Base-by-base conservation (phyloP, 2,888 invertebrate genomes). In the Hyles lineata region DNA sequence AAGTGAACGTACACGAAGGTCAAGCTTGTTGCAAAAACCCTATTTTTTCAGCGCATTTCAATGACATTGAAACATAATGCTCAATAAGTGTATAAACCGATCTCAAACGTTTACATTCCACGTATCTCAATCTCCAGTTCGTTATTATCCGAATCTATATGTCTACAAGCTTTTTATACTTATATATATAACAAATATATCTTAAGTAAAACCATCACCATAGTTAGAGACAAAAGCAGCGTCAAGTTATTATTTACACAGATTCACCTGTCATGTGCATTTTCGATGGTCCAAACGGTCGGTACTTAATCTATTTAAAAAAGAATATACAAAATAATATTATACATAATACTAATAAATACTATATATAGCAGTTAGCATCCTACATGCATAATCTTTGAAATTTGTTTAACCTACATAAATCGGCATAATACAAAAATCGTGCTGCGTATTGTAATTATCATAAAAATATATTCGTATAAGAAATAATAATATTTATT, bases 251-350 rank as follows among this genome's bases (percentile, higher is more conserved):
- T 79, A 79, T 78, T 78, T 82, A 83, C 78, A 83, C 76, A 81
- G 72, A 80, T 74, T 73, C 73, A 70, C 72, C 86, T 88, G 91
- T 90, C 89, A 92, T 93, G 93, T 94, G 93, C 89, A 93, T 84
- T 91, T 92, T 92, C 86, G 92, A 90, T 85, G 92, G 93, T 93
- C 93, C 93, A 84, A 82, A 80, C 84, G 91, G 89, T 91, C 91
- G 82, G 21, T 67, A 23, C 67, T 50, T 50, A 43, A 63, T 43
- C 21, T 63, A 35, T 63, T 43, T 11, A 21, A 23, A 25, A n/a
- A 25, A 35, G 1, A 63, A 21, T 21, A 63, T 35, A 35, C 17
- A 67, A 43, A 35, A 63, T n/a, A 50, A 67, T 67, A 67, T 23
- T 23, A 50, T 43, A 43, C 2, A n/a, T 19, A 62, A 17, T 62